A percentile compares a stretch with the other conserved stretches of the same genome.
phyloP scores from a whole-genome alignment of 2,888 invertebrate species.

The Iselma pallidipennis region DNA sequence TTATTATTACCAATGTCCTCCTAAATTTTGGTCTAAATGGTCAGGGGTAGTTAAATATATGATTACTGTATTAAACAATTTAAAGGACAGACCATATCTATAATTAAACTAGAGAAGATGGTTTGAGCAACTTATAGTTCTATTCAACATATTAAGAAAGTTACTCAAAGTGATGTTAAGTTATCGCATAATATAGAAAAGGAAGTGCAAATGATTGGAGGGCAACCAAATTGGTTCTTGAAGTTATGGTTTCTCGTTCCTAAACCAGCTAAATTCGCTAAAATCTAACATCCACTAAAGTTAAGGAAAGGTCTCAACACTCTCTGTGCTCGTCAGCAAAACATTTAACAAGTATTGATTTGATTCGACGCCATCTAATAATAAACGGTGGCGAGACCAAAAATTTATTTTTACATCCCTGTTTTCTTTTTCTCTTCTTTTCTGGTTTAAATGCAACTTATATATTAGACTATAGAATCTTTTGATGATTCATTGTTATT shows the following conservation, averaged over 20 bases:
- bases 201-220: slow-evolving; percentile 44
- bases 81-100: too few species aligned
- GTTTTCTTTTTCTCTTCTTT: background rate
- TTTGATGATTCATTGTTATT: background rate
- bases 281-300: slow-evolving; percentile 26
- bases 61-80: too few species aligned
- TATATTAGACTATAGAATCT: background rate
- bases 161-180: slow-evolving; percentile 30
- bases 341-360: slow-evolving; percentile 32
- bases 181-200: slow-evolving; percentile 39
- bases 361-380: background rate
- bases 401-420: background rate
- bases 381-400: background rate
- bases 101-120: too few species aligned
- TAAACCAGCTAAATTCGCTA: slow-evolving; percentile 33
- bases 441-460: background rate
- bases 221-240: slow-evolving; percentile 39
- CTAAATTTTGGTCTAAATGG: too few species aligned
- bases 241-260: slow-evolving; percentile 39
- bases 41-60: too few species aligned
- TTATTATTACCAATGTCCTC: too few species aligned
- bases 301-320: slow-evolving; percentile 9
- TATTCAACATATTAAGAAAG: slow-evolving; percentile 37
- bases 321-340: slow-evolving; percentile 18
- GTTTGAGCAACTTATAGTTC: slow-evolving; percentile 27